phyloP scores from a whole-genome alignment of 2,888 invertebrate species.

The Leistus spinibarbis region DNA sequence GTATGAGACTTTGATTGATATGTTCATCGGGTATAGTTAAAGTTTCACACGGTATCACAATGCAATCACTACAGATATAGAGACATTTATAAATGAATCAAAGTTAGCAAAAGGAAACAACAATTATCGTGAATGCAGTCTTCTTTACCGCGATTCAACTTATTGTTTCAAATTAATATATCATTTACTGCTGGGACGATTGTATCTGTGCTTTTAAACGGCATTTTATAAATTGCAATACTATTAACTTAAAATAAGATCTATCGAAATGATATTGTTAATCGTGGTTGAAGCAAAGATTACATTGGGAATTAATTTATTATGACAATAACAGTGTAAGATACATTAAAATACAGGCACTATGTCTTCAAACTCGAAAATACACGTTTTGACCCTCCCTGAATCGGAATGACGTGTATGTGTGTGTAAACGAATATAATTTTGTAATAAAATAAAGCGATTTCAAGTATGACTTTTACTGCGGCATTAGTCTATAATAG shows the following conservation, averaged over 20 bases:
- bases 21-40: slow-evolving; percentile 5
- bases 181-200: slow-evolving; percentile 12
- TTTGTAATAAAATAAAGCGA: too few species aligned
- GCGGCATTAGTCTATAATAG: too few species aligned
- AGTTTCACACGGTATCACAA: slow-evolving; percentile 13
- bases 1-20: slow-evolving; percentile 17
- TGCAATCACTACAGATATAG: slow-evolving; percentile 9
- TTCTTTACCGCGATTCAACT: not conserved
- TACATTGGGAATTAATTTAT: too few species aligned
- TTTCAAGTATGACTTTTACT: too few species aligned
- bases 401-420: too few species aligned
- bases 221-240: slow-evolving; percentile 4
- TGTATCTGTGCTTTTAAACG: not conserved
- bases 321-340: too few species aligned
- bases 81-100: slow-evolving; percentile 27
- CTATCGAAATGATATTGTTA: not conserved
- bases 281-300: not conserved
- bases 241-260: not conserved
- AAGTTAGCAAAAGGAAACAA: slow-evolving; percentile 12
- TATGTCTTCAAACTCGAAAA: too few species aligned
- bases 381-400: too few species aligned
- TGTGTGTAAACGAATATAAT: too few species aligned
- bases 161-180: slow-evolving; percentile 33
- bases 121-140: slow-evolving; percentile 2
- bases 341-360: too few species aligned